phyloP scores from a whole-genome alignment of 2,797 vertebrate species.

The Myioborus melanocephalus region DNA sequence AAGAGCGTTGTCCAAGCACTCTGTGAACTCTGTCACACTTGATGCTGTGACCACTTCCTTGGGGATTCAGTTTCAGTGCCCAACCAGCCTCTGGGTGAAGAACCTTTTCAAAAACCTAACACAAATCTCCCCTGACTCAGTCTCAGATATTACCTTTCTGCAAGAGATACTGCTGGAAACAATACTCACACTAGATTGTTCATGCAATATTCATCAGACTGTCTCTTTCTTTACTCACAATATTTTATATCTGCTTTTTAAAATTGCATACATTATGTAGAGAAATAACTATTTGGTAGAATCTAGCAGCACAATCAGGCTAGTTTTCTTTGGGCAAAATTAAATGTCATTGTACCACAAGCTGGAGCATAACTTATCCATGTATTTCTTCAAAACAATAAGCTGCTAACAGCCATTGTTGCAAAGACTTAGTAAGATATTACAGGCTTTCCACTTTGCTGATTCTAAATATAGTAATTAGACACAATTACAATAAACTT shows the following conservation, averaged over 20 bases:
- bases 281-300: background rate
- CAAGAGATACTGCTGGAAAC: background rate
- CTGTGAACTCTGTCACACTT: background rate
- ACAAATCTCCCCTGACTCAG: background rate
- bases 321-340: background rate
- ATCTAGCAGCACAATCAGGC: background rate
- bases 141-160: background rate
- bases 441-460: background rate
- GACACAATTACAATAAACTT: background rate
- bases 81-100: background rate
- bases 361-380: background rate
- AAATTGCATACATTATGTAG: background rate
- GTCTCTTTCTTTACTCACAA: background rate
- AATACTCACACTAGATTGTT: background rate
- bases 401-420: background rate
- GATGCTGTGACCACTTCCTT: background rate
- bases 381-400: background rate
- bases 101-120: background rate
- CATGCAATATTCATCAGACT: background rate
- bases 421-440: background rate
- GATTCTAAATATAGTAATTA: background rate
- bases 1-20: background rate
- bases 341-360: background rate
- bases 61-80: background rate
- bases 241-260: background rate